Conservation (phyloP, 2,888 invertebrate species). For the Miltochrista miniata region DNA sequence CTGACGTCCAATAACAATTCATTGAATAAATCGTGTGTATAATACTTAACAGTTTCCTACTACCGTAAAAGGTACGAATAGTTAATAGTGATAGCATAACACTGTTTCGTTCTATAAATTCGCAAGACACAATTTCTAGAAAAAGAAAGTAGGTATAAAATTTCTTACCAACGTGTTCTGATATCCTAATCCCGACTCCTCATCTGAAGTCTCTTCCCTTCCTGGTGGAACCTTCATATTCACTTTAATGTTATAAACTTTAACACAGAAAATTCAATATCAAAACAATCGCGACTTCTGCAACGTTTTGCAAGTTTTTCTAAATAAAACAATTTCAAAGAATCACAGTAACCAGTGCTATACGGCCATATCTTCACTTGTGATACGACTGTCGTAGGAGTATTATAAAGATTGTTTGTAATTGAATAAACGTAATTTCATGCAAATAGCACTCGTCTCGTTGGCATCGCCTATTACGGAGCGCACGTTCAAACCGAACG, state of each 20-base stretch:
- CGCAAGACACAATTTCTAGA: constrained; percentile 50
- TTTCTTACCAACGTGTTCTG: constrained; percentile 88
- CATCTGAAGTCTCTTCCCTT: constrained; percentile 79
- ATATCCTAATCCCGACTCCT: constrained; percentile 87
- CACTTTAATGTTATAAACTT: constrained; percentile 43
- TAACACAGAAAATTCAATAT: constrained; percentile 55
- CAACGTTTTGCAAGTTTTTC: constrained; percentile 39
- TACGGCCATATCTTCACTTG: constrained; percentile 55
- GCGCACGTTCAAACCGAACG: constrained; percentile 65
- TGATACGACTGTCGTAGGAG: constrained; percentile 54
- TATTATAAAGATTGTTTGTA: constrained; percentile 67
- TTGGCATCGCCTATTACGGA: constrained; percentile 47
- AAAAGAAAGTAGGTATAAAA: constrained; percentile 67
- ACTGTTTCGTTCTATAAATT: constrained; percentile 17
- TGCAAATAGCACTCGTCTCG: constrained; percentile 58
- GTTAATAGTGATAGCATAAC: constrained; percentile 4
- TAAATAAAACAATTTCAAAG: constrained; percentile 46
- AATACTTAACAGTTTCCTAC: constrained; percentile 7
- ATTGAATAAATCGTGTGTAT: constrained; percentile 3
- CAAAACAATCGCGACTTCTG: constrained; percentile 57
- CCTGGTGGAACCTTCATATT: constrained; percentile 64
- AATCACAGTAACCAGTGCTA: constrained; percentile 56
- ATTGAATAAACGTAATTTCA: constrained; percentile 77
- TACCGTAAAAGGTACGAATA: constrained; percentile 3
- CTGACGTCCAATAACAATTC: not conserved